Base-by-base conservation (phyloP, 1,140 invertebrate species). In the Potamilus streckersoni region DNA sequence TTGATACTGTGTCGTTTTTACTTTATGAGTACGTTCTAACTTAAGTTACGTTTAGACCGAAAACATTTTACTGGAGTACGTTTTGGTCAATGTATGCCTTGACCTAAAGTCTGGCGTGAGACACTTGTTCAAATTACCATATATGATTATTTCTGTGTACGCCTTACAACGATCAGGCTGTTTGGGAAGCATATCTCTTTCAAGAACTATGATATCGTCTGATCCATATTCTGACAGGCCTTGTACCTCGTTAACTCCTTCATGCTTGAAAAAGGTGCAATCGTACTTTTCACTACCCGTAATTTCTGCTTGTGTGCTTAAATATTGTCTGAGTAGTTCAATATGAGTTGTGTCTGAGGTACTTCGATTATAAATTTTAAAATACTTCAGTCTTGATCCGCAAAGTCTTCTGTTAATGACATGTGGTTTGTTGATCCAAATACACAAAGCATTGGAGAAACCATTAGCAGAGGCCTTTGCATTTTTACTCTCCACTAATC, bases 401-500 rank as follows among this genome's bases (percentile, higher is more conserved):
- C 85, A 85, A 19, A 91, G 68, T 56, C 87, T 79, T 75, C 85
- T 80, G 80, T 91, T 91, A 2, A 90, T 80, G 49, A 90, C 85
- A 73, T 91, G 90, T 12, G 90, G 90, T 81, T 90, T 90, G 73
- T 90, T 86, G 38, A 90, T 82, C 84, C 86, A 90, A 15, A 91
- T 81, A 13, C 83, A 79, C 4, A 90, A n/a, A 15, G 87, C 81
- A 63, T 83, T 79, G 58, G 83, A 75, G 80, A 90, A 87, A 15
- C 79, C 73, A 61, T 38, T 69, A n/a, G 59, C 63, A 20, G 49
- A 69, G 1, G 76, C 79, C 16, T 23, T 16, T 49, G 71, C 31
- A 63, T 20, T n/a, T 23, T 61, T 74, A 59, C 17, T 27, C 17
- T 31, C 17, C 14, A 70, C 20, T 55, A n/a, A 57, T 55, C 20